These are phyloP conservation scores for Sminthopsis crassicaudata DNA, from an alignment of 2,113 vertebrate species.

Conservation along the genomic window DNA sequence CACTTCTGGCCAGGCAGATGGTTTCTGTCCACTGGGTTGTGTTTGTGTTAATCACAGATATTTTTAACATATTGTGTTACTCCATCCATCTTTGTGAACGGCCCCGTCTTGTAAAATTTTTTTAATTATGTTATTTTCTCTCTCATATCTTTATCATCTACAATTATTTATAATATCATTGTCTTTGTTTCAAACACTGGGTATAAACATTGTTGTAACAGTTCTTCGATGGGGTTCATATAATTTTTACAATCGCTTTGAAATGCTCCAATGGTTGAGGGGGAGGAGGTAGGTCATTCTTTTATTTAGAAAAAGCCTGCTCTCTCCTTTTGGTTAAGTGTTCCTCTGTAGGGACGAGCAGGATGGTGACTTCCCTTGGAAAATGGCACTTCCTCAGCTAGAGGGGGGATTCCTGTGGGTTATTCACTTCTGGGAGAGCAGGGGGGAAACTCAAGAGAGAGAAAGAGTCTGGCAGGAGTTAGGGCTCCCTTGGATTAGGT, in stretches of 20 bases:
- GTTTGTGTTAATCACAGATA: conserved; percentile 77
- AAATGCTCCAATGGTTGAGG: conserved; percentile 63
- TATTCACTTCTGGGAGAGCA: conserved; percentile 7
- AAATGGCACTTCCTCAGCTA: conserved; percentile 40
- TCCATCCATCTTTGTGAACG: conserved; percentile 79
- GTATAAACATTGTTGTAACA: conserved; percentile 80
- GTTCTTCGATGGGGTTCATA: conserved; percentile 74
- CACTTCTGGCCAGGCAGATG: conserved; percentile 78
- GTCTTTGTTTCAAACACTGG: conserved; percentile 78
- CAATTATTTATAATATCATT: conserved; percentile 84
- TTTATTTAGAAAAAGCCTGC: background rate
- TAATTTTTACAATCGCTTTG: conserved; percentile 76
- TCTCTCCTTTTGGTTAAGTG: background rate
- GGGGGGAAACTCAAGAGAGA: conserved; percentile 39
- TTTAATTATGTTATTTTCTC: conserved; percentile 83
- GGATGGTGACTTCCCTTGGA: conserved; percentile 11
- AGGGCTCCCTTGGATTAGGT: conserved; percentile 79
- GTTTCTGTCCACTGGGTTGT: conserved; percentile 76
- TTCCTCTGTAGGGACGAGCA: background rate
- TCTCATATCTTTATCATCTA: conserved; percentile 80
- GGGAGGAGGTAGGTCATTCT: conserved; percentile 15
- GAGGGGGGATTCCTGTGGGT: background rate
- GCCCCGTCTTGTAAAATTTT: conserved; percentile 83
- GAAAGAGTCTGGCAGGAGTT: conserved; percentile 65
- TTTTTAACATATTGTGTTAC: conserved; percentile 82